These are phyloP conservation scores for Heliconius ethilla DNA, from an alignment of 2,888 invertebrate species.

Conservation along the genomic window DNA sequence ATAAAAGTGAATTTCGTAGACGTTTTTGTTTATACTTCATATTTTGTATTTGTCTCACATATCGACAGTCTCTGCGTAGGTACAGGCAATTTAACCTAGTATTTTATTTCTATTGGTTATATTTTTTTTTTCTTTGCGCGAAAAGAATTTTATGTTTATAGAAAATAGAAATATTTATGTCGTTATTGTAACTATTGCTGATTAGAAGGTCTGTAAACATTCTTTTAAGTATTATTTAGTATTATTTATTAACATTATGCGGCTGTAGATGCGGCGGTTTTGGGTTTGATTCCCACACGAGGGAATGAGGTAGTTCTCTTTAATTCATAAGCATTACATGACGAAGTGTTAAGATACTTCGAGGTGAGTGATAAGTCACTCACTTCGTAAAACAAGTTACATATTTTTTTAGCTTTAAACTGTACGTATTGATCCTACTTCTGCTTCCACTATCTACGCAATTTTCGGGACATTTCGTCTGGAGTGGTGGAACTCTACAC, in stretches of 20 bases:
- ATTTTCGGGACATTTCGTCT: too few species aligned
- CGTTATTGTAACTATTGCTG: too few species aligned
- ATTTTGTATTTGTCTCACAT: constrained; percentile 62
- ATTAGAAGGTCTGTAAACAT: too few species aligned
- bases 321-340: too few species aligned
- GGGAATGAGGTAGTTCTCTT: not conserved
- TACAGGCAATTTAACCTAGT: constrained; percentile 62
- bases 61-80: constrained; percentile 58
- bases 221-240: too few species aligned
- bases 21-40: constrained; percentile 52
- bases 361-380: too few species aligned
- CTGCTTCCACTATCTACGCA: too few species aligned
- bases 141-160: not conserved
- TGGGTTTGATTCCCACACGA: not conserved
- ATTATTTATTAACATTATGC: not conserved
- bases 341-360: not conserved
- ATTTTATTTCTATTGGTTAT: constrained; percentile 55
- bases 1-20: constrained; percentile 29
- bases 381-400: not conserved
- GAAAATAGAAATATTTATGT: not conserved
- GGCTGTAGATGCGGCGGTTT: not conserved
- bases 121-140: not conserved
- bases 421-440: too few species aligned
- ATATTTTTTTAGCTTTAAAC: not conserved
- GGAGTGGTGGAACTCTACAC: rapidly evolving